A percentile compares a stretch with the other conserved stretches of the same genome.
These are phyloP conservation scores for human (Homo sapiens) DNA, from an alignment of 2,113 vertebrate genomes.

Conservation along the genomic window DNA sequence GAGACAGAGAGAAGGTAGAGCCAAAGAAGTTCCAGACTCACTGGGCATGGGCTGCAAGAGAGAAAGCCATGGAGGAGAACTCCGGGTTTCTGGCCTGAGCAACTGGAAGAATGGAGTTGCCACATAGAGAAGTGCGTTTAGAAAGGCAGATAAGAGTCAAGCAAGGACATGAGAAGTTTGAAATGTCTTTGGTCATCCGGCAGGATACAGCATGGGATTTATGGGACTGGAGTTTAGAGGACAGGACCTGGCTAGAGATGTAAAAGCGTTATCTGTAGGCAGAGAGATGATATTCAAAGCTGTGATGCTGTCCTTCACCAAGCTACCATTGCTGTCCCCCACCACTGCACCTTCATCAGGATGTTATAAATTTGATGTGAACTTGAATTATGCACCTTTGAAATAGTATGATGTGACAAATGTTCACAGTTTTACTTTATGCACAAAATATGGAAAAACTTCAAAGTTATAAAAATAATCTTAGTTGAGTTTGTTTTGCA, in stretches of 20 bases:
- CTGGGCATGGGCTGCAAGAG: not conserved
- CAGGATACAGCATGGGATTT: not conserved
- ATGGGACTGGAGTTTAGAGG: not conserved
- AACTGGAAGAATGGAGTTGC: not conserved
- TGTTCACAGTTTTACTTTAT: not conserved
- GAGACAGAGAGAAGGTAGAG: not conserved
- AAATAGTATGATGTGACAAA: not conserved
- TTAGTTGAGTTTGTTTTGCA: not conserved
- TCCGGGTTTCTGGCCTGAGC: not conserved
- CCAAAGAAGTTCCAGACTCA: not conserved
- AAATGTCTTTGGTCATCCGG: too few species aligned
- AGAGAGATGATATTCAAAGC: not conserved
- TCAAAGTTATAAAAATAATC: not conserved
- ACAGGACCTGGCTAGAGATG: not conserved
- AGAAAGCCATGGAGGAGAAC: too few species aligned
- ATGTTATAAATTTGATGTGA: not conserved
- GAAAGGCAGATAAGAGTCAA: too few species aligned
- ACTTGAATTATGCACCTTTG: not conserved
- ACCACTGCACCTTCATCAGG: not conserved
- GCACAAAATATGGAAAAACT: not conserved
- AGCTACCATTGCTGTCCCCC: accelerated
- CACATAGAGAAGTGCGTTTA: not conserved
- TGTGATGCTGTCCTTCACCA: accelerated
- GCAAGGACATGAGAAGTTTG: not conserved
- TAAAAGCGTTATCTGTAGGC: not conserved